These are phyloP conservation scores for Balaenoptera acutorostrata DNA, from an alignment of 2,113 vertebrate genomes.

Conservation along the genomic window DNA sequence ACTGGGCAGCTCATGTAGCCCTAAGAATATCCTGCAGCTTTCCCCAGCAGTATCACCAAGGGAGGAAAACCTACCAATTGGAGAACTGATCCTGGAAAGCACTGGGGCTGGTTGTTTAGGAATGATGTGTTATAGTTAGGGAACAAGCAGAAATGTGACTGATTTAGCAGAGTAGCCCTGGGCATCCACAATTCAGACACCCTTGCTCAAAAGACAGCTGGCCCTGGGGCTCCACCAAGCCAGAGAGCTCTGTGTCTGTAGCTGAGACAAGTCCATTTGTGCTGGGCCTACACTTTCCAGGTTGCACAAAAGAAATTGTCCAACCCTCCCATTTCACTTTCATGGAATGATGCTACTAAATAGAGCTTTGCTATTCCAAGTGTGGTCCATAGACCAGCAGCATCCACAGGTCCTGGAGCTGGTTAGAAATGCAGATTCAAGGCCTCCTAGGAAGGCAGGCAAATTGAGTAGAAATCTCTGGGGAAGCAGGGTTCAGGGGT, in stretches of 20 bases:
- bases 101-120: neutral
- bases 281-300: rapidly evolving
- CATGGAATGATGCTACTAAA: neutral
- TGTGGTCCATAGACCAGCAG: neutral
- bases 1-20: neutral
- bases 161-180: neutral
- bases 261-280: neutral
- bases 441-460: neutral
- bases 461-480: neutral
- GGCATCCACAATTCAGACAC: neutral
- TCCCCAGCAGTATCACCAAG: neutral
- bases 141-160: neutral
- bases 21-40: too few relatives aligned
- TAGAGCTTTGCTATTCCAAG: neutral
- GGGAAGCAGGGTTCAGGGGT: neutral
- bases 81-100: neutral
- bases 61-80: neutral
- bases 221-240: neutral
- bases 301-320: neutral
- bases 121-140: neutral
- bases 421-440: neutral
- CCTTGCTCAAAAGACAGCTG: neutral
- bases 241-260: too few relatives aligned
- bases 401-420: neutral
- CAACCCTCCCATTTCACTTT: neutral